Conservation (phyloP, 2,888 invertebrate species). For the Dascillus cervinus region DNA sequence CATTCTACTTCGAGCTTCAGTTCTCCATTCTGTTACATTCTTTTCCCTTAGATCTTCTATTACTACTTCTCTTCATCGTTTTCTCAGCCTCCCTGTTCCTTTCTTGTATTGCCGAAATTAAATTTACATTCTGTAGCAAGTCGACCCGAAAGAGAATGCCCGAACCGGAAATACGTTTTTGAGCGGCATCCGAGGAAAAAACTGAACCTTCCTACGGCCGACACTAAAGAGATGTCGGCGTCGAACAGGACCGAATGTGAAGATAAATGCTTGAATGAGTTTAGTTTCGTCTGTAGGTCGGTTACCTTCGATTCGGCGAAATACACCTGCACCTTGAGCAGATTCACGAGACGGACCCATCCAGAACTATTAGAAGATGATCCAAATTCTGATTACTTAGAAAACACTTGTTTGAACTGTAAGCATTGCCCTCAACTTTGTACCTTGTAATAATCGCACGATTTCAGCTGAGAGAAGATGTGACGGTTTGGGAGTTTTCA, state of each 20-base stretch:
- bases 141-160: conserved; percentile 81
- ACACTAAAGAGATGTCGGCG: conserved; percentile 78
- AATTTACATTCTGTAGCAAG: conserved; percentile 53
- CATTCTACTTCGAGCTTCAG: too few species aligned
- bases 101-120: too few species aligned
- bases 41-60: too few species aligned
- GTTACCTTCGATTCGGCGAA: conserved; percentile 74
- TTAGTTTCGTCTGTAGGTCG: conserved; percentile 81
- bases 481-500: conserved; percentile 78
- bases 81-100: too few species aligned
- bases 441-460: background rate
- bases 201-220: conserved; percentile 69
- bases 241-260: conserved; percentile 84
- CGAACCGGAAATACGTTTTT: conserved; percentile 80
- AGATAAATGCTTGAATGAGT: conserved; percentile 82
- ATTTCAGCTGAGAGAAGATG: conserved; percentile 72
- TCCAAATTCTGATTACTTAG: conserved; percentile 80
- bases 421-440: too few species aligned
- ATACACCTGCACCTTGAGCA: conserved; percentile 71
- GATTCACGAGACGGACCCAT: conserved; percentile 78
- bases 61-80: too few species aligned
- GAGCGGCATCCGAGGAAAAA: conserved; percentile 82
- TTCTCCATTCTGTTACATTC: too few species aligned
- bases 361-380: conserved; percentile 79
- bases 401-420: conserved; percentile 87